Evolutionary conservation across 2,797 vertebrate genomes (phyloP).

Genomic region (Coranthus polyacanthus): DNA sequence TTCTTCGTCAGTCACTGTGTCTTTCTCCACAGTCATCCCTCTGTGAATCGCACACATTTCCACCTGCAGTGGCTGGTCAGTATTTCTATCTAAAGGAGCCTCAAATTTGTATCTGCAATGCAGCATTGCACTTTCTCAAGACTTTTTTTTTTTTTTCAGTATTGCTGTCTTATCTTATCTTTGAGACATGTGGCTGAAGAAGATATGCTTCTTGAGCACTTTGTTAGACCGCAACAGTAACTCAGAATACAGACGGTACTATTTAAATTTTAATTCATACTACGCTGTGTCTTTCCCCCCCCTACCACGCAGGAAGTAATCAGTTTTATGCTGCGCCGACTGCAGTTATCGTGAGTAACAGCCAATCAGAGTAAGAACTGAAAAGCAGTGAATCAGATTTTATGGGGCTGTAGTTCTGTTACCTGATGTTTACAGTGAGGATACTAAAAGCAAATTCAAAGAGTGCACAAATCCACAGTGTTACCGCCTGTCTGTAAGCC

Average conservation of each 20-base stretch:
- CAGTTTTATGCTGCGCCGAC: no score
- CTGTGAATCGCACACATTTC: neutral
- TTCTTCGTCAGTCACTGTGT: no score
- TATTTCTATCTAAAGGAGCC: conserved; percentile 4
- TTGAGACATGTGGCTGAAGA: neutral
- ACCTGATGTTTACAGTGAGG: no score
- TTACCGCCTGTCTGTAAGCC: no score
- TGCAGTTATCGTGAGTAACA: neutral
- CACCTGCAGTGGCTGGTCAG: neutral
- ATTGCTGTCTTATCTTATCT: neutral
- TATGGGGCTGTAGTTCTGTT: neutral
- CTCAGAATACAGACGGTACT: no score
- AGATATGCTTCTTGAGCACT: neutral
- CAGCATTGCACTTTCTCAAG: neutral
- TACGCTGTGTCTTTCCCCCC: neutral
- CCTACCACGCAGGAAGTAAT: no score
- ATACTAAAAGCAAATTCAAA: no score
- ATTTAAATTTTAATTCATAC: no score
- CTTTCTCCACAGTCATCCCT: neutral
- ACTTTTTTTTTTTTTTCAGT: neutral
- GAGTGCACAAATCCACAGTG: no score
- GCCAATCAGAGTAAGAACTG: no score
- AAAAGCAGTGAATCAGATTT: neutral
- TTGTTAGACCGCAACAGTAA: neutral
- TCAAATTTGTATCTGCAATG: neutral